Evolutionary conservation across 2,888 invertebrate species (phyloP), one percentile per base, ranked within the genome.

Genomic region (Teleogryllus oceanicus): DNA sequence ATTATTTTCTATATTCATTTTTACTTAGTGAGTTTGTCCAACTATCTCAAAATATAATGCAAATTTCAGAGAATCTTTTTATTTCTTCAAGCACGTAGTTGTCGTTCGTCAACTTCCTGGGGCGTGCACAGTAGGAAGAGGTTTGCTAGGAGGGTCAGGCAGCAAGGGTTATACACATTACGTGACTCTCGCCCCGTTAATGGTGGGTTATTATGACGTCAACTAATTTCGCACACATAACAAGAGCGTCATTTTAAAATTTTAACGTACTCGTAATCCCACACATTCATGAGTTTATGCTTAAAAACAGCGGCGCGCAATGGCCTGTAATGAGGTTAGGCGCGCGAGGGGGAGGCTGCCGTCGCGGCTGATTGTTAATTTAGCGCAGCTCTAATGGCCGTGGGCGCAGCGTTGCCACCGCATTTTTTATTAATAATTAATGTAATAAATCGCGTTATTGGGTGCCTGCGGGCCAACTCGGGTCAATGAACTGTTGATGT

Each of bases 221-320:
- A 62, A 62, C 62, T 62, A 62, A 62, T 62, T 62, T 62, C 62
- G 62, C 11, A 18, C 62, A 3, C n/a, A n/a, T 62, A 62, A 62
- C 62, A 16, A n/a, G 62, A 4, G 62, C 16, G 62, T 18, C 62
- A 62, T 62, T 62, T 62, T 62, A 13, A 62, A 62, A 62, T 62
- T 62, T 62, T 62, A 62, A 62, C 62, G n/a, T 13, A 62, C n/a
- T 62, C 62, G 62, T 62, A 62, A 62, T n/a, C n/a, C 62, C 3
- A 62, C 62, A n/a, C 62, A 62, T 62, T 62, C 62, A 62, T 62
- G 62, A 62, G 16, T 62, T 62, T 62, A 62, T 62, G 62, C 16
- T 62, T 62, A 62, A 62, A 62, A 62, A 62, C n/a, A n/a, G 62
- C 4, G 62, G 5, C 62, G 16, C 62, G 62, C 62, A 62, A 62